Evolutionary conservation across 2,888 invertebrate species (phyloP).

Genomic region (Caenorhabditis sulstoni): DNA sequence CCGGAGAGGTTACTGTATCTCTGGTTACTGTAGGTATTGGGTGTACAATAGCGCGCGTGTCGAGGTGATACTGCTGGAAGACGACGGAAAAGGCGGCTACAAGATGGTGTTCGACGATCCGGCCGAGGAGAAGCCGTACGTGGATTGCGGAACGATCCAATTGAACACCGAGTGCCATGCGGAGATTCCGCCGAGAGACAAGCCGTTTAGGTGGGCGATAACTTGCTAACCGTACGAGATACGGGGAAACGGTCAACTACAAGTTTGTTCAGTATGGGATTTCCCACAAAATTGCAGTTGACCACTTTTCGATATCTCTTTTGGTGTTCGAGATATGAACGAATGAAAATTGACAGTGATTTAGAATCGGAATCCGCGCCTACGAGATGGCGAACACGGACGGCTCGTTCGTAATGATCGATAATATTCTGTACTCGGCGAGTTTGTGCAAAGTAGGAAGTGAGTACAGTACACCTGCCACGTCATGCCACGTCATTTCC

Average conservation of each 20-base stretch:
- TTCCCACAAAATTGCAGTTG: too few species aligned
- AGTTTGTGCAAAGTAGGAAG: constrained; percentile 78
- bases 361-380: constrained; percentile 73
- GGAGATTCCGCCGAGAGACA: constrained; percentile 74
- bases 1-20: background rate
- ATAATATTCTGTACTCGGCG: constrained; percentile 79
- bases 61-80: constrained; percentile 78
- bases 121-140: constrained; percentile 77
- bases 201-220: constrained; percentile 76
- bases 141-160: constrained; percentile 77
- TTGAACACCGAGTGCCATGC: constrained; percentile 73
- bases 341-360: too few species aligned
- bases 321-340: too few species aligned
- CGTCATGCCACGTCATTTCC: too few species aligned
- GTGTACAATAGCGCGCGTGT: constrained; percentile 79
- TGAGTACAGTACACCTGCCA: constrained; percentile 60
- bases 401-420: constrained; percentile 79
- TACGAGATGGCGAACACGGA: constrained; percentile 78
- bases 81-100: constrained; percentile 64
- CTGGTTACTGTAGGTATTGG: constrained; percentile 72
- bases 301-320: too few species aligned
- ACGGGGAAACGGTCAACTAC: too few species aligned
- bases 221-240: too few species aligned
- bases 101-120: constrained; percentile 61
- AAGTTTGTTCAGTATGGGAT: too few species aligned